These are phyloP conservation scores for Acleris sparsana DNA, from an alignment of 2,888 invertebrate genomes.

Conservation along the genomic window DNA sequence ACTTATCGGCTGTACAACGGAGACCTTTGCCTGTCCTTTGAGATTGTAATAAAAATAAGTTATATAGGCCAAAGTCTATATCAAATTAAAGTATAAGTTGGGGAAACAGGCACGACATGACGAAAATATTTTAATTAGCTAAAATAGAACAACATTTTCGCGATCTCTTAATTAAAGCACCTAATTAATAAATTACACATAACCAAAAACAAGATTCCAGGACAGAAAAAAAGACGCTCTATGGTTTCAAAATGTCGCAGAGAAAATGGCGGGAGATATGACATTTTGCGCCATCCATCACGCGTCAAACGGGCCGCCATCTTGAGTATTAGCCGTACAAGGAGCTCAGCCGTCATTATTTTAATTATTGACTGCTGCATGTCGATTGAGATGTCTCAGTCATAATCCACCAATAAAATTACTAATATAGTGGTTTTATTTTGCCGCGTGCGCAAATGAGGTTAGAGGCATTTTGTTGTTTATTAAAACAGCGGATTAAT, in stretches of 20 bases:
- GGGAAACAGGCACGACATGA: background rate
- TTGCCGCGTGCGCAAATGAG: slow-evolving; percentile 6
- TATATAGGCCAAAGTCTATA: background rate
- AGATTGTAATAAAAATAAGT: slow-evolving; percentile 9
- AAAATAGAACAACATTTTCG: too few species aligned
- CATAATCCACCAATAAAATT: slow-evolving; percentile 51
- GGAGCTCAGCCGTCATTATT: slow-evolving; percentile 61
- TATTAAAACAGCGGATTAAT: background rate
- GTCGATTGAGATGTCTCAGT: slow-evolving; percentile 59
- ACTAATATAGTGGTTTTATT: slow-evolving; percentile 15
- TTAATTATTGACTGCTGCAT: slow-evolving; percentile 47
- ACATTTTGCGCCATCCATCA: slow-evolving; percentile 67
- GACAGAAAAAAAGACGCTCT: slow-evolving; percentile 10
- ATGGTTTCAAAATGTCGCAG: slow-evolving; percentile 26
- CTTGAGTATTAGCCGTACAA: slow-evolving; percentile 72
- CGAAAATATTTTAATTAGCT: background rate
- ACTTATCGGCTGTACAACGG: slow-evolving; percentile 18
- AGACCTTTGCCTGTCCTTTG: slow-evolving; percentile 30
- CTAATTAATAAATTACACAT: background rate
- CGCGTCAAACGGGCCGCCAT: slow-evolving; percentile 69
- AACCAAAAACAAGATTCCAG: background rate
- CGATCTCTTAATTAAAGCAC: background rate
- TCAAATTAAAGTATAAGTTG: background rate
- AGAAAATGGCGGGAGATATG: slow-evolving; percentile 55
- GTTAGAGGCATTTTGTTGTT: slow-evolving; percentile 9